Base-by-base conservation (phyloP, 2,888 invertebrate species). In the Platynereis dumerilii region DNA sequence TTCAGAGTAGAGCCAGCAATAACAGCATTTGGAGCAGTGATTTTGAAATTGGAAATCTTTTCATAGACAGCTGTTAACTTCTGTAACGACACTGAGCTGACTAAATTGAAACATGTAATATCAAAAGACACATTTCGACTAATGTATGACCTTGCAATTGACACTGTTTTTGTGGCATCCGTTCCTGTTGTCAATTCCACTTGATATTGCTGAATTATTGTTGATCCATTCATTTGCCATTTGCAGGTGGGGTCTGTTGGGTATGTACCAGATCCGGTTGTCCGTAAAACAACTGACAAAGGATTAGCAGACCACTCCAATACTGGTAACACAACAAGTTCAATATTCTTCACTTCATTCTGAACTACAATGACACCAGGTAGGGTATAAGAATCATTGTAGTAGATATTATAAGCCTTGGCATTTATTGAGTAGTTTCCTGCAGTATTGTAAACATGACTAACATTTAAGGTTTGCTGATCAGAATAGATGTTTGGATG, bases 271-370 rank as follows among this genome's bases (percentile, higher is more conserved):
- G 48, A 22, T 7, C 22, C 48, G 3, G 22, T n/a, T n/a, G 48
- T 12, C 3, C n/a, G 22, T 48, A 48, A 3, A 22, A n/a, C n/a
- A 5, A 22, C 22, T 12, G 20, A n/a, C 5, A 22, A n/a, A 10
- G 48, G 48, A 22, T n/a, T 22, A 12, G 48, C 3, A 48, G 48
- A 22, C 48, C 48, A 48, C 22, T n/a, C 3, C 22, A 48, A 20
- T n/a, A 48, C n/a, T 20, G n/a, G 3, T 5, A 7, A n/a, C 3
- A 22, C 48, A 5, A 48, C 22, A n/a, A 48, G 22, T 7, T 48
- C 10, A 7, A 48, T 20, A 48, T 48, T n/a, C n/a, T 48, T n/a
- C 7, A 48, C 48, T n/a, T 48, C 48, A 48, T 48, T 48, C n/a
- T 48, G 48, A 48, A 48, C 20, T 5, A 48, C 17, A 20, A 48